Evolutionary conservation across 2,888 invertebrate species (phyloP).

Genomic region (Ephialtes manifestator): DNA sequence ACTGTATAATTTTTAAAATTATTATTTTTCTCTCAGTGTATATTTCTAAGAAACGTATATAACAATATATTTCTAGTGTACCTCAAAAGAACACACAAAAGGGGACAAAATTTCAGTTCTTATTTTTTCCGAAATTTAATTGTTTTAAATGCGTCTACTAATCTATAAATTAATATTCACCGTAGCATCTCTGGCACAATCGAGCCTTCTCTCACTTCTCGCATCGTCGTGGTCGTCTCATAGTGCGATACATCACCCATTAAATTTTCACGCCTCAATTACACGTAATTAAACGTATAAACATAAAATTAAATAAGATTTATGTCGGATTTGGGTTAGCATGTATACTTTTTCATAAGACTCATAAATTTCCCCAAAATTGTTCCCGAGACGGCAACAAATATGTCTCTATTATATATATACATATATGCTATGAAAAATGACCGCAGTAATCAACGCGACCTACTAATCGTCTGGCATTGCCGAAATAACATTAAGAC

Average conservation of each 20-base stretch:
- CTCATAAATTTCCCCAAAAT: not conserved
- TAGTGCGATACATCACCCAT: not conserved
- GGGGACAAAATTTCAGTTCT: too few species aligned
- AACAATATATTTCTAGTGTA: too few species aligned
- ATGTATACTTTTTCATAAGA: not conserved
- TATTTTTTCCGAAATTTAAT: too few species aligned
- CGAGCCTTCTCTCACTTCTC: constrained; percentile 30
- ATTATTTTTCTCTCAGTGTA: too few species aligned
- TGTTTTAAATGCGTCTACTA: too few species aligned
- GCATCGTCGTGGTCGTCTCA: not conserved
- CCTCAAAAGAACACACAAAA: too few species aligned
- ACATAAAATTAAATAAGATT: constrained; percentile 34
- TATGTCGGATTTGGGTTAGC: not conserved
- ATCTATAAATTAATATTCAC: constrained; percentile 62
- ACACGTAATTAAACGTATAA: constrained; percentile 35
- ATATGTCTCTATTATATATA: not conserved
- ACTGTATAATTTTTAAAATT: too few species aligned
- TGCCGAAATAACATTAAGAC: not conserved
- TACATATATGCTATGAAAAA: not conserved
- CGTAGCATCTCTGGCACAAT: constrained; percentile 52
- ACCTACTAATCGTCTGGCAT: not conserved
- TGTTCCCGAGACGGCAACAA: not conserved
- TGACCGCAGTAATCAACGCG: not conserved
- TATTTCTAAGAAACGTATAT: too few species aligned
- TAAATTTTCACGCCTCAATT: constrained; percentile 50